Percentiles rank a stretch among this genome's conserved stretches.
These are phyloP conservation scores for Allophyes oxyacanthae DNA, from an alignment of 2,888 invertebrate genomes.

Conservation along the genomic window DNA sequence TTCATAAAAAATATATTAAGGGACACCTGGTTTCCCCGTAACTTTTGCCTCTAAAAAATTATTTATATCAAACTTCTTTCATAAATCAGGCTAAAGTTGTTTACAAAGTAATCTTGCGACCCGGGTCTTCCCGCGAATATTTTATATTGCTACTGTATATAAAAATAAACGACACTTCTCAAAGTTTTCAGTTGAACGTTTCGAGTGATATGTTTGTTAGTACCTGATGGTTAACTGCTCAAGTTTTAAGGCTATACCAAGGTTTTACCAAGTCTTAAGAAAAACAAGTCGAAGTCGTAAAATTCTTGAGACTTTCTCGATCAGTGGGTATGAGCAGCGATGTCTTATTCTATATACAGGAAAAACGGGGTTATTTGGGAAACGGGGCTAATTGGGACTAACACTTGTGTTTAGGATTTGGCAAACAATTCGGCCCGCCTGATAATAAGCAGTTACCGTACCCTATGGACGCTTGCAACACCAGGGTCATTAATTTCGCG, in stretches of 20 bases:
- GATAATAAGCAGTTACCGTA: no score
- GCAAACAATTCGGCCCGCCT: no score
- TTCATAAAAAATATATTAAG: slow-evolving; percentile 83
- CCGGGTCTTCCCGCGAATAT: slow-evolving; percentile 62
- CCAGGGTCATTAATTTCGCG: no score
- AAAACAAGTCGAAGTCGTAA: no score
- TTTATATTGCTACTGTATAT: slow-evolving; percentile 59
- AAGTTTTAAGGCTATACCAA: slow-evolving; percentile 15
- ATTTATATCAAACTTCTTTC: slow-evolving; percentile 86
- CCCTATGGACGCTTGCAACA: no score
- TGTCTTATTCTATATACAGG: no score
- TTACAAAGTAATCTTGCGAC: slow-evolving; percentile 85
- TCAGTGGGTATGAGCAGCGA: no score
- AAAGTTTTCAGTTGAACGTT: slow-evolving; percentile 35
- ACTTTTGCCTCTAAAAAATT: slow-evolving; percentile 86
- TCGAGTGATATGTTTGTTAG: slow-evolving; percentile 43
- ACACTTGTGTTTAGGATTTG: no score
- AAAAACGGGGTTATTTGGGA: no score
- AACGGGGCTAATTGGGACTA: no score
- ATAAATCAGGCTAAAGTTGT: slow-evolving; percentile 88
- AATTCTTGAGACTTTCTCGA: no score
- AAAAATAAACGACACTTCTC: slow-evolving; percentile 65
- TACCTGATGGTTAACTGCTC: slow-evolving; percentile 31
- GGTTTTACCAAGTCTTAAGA: not conserved
- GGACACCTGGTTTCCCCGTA: slow-evolving; percentile 81